Evolutionary conservation across 2,797 vertebrate genomes (phyloP), one percentile per base, ranked within the genome.

Genomic region (Gymnothorax reevesii): DNA sequence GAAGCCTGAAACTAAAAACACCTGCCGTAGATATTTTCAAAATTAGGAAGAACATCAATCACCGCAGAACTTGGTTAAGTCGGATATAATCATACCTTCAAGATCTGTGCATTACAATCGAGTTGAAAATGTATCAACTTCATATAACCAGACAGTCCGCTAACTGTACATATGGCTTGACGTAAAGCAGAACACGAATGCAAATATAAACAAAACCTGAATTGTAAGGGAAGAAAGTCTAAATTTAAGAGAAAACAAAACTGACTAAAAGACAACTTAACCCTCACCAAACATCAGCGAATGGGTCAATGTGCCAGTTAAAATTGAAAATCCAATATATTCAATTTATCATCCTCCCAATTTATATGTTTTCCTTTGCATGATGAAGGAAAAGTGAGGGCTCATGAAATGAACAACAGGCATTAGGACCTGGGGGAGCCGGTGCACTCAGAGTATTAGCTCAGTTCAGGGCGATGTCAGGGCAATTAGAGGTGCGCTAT

Each of bases 401-500:
- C 42, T 7, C 17, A 57, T 87, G 49, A 88, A 87, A 83, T 87
- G 84, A 83, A 88, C 90, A 71, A 92, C 85, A 89, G 93, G 94
- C 90, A 0, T 90, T 85, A 93, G 92, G 95, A 95, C 92, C 92
- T 83, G 13, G 62, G 92, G 49, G 88, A 93, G 91, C 92, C 89
- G 91, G 89, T 90, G 88, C 91, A 88, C 86, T 89, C 91, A 91
- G 93, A 94, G 95, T 95, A 97, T 96, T 95, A 93, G 94, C 94
- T 95, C 94, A 94, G 92, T 96, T 94, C 95, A 92, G 94, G 95
- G 94, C 96, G 93, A 92, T 93, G 95, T 96, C 95, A 93, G 95
- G 96, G 97, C 96, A 97, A 96, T 97, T 97, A 96, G 96, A 96
- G 95, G 94, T 94, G 95, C 95, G 95, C 93, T 89, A 93, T 88